Evolutionary conservation across 1,140 invertebrate genomes (phyloP), one percentile per base, ranked within the genome.

Genomic region (Drosophila prosaltans): DNA sequence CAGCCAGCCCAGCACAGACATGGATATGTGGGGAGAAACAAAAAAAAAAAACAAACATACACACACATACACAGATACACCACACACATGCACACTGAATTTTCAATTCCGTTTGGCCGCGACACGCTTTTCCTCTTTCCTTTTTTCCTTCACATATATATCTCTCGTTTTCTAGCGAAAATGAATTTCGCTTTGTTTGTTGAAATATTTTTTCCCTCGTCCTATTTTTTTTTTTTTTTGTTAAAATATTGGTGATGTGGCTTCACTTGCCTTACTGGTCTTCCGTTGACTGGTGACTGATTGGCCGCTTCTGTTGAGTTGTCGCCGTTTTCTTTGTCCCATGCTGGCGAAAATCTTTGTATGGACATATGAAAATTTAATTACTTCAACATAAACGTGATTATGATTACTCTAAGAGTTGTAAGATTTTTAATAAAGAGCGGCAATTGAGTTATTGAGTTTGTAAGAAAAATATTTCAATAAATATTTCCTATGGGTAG

Each of bases 171-270:
- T 61, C 59, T 26, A 39, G 61, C 63, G 51, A 79, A 90, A 85
- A 90, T 90, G 85, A 85, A 86, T 90, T 89, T 85, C 81, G 72
- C 81, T 90, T 85, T 89, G 84, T 89, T 90, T 89, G 84, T 81
- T 81, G 74, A 79, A 83, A 88, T 88, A 80, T 78, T 74, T 82
- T 83, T 75, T 64, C 68, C 72, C 41, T 11, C 26, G 48, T 62
- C 61, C 36, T 2, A 3, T 51, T 26, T 51, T 10, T 69, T 61
- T 26, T 78, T 72, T 78, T 77, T 60, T 68, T 26, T 68, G 58
- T 63, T 68, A 88, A 86, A 80, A 86, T 88, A 88, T 86, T 88
- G 83, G 80, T 69, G 60, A 62, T 60, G 65, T 63, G 58, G 72
- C 65, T 45, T 28, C 55, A 69, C 45, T 72, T 72, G 43, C 32